Evolutionary conservation across 2,113 vertebrate species (phyloP).

Genomic region (Phylloscopus trochiloides): DNA sequence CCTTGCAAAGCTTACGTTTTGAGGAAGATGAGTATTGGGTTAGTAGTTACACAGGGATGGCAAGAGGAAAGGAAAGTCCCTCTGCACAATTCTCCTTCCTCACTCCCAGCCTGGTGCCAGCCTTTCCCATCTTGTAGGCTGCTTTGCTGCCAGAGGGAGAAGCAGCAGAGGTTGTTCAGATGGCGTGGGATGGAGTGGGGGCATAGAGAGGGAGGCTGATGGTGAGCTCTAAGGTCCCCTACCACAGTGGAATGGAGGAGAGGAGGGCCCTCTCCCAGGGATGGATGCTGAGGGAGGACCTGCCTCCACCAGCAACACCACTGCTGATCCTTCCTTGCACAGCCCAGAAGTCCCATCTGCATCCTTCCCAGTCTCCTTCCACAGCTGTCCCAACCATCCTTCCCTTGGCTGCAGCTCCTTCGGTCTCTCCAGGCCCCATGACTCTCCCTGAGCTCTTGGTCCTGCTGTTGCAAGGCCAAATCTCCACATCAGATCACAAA

Average conservation of each 20-base stretch:
- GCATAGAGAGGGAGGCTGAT: neutral
- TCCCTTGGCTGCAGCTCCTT: neutral
- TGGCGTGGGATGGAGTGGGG: neutral
- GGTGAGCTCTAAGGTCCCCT: neutral
- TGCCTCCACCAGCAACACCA: fast-evolving
- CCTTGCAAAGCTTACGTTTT: neutral
- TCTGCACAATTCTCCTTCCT: neutral
- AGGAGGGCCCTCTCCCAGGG: neutral
- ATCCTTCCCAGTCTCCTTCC: neutral
- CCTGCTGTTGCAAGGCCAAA: neutral
- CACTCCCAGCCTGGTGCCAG: neutral
- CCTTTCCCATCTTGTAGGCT: neutral
- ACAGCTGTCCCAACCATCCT: neutral
- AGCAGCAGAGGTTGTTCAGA: neutral
- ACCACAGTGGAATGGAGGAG: neutral
- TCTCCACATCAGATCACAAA: neutral
- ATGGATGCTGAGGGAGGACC: neutral
- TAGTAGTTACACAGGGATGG: neutral
- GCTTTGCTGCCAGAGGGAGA: neutral
- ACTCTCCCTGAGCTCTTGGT: neutral
- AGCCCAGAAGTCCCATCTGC: neutral
- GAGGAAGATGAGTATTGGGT: neutral
- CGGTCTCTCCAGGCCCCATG: fast-evolving
- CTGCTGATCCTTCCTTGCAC: neutral
- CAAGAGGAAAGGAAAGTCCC: neutral